A percentile compares a stretch with the other conserved stretches of the same genome.
Conservation (phyloP, 2,113 vertebrate species). For the Ophthalmolycus amberensis region DNA sequence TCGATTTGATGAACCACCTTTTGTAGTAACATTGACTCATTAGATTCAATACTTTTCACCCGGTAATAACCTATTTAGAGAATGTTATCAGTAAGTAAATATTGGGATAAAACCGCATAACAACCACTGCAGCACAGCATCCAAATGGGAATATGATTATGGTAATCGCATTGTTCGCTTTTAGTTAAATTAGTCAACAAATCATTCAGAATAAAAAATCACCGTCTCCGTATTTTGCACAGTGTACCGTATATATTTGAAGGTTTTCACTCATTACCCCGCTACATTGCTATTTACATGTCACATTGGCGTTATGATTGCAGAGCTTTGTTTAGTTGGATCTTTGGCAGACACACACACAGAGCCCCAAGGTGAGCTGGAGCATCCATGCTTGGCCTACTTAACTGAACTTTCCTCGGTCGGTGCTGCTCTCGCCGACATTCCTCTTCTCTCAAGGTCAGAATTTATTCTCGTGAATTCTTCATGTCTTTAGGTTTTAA, state of each 20-base stretch:
- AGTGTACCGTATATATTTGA: neutral
- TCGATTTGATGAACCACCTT: conserved; percentile 33
- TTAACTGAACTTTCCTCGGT: conserved; percentile 39
- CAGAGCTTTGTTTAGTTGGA: conserved; percentile 30
- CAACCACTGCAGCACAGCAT: conserved; percentile 21
- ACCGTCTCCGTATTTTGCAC: neutral
- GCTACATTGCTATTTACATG: conserved; percentile 17
- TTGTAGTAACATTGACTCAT: conserved; percentile 41
- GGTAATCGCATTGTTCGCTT: conserved; percentile 38
- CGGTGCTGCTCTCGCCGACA: neutral
- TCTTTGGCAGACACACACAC: conserved; percentile 31
- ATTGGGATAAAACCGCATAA: conserved; percentile 44
- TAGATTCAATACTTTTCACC: conserved; percentile 38
- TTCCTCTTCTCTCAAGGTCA: conserved; percentile 9
- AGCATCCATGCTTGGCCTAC: conserved; percentile 50
- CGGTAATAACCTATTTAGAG: conserved; percentile 34
- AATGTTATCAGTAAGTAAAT: conserved; percentile 54
- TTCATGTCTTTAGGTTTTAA: conserved; percentile 1
- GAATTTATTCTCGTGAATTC: conserved; percentile 25
- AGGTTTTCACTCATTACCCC: conserved; percentile 16
- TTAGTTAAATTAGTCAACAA: conserved; percentile 14
- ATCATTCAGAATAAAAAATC: neutral
- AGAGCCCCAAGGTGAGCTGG: conserved; percentile 55
- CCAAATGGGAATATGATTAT: conserved; percentile 44
- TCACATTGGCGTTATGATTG: conserved; percentile 1